These are phyloP conservation scores for Hippocampus guttulatus DNA, from an alignment of 2,113 vertebrate species.

Conservation along the genomic window DNA sequence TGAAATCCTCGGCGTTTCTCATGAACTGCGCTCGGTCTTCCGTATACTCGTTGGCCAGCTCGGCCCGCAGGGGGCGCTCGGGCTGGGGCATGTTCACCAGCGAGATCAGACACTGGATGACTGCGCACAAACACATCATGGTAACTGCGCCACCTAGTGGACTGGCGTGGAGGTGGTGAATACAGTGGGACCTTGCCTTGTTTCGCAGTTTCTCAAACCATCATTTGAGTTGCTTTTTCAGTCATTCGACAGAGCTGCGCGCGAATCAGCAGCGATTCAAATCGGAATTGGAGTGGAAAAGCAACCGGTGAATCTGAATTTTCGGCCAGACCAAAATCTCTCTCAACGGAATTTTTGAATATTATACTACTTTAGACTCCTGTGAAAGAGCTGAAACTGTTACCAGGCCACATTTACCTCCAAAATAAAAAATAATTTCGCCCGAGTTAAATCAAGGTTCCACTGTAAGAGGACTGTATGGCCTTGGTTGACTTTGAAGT, in stretches of 20 bases:
- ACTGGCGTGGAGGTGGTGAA: background rate
- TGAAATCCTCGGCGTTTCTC: slow-evolving; percentile 98
- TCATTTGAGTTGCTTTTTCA: too few species aligned
- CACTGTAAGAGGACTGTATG: background rate
- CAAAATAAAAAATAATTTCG: too few species aligned
- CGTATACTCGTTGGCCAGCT: slow-evolving; percentile 98
- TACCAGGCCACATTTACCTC: too few species aligned
- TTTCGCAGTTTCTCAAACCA: too few species aligned
- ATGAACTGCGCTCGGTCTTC: slow-evolving; percentile 98
- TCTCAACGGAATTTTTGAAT: too few species aligned
- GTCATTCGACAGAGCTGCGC: too few species aligned
- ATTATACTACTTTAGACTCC: too few species aligned
- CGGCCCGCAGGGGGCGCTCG: slow-evolving; percentile 92
- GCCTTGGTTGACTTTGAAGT: background rate
- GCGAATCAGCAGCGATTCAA: too few species aligned
- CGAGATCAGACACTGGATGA: slow-evolving; percentile 89
- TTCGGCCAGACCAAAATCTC: too few species aligned
- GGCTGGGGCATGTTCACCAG: slow-evolving; percentile 94
- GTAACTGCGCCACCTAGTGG: background rate
- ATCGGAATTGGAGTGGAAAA: too few species aligned
- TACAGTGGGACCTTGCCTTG: background rate
- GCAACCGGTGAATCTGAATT: too few species aligned
- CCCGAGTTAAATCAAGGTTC: background rate
- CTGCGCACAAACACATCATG: slow-evolving; percentile 52
- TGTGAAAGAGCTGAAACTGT: too few species aligned